These are phyloP conservation scores for Perognathus longimembris DNA, from an alignment of 2,113 vertebrate species.

Conservation along the genomic window DNA sequence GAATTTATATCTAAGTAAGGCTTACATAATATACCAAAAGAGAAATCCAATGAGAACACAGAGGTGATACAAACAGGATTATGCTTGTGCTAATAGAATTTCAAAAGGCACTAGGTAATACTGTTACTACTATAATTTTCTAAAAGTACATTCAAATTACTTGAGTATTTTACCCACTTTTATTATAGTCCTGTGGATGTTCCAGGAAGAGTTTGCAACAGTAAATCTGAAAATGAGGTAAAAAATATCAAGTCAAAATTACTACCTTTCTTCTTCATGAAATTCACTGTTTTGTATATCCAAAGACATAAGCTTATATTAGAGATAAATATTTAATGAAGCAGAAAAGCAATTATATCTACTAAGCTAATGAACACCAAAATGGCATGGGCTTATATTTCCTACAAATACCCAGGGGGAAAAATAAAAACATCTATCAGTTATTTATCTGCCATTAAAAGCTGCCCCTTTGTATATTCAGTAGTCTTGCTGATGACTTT, in stretches of 20 bases:
- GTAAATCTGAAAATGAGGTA: neutral
- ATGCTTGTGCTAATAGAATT: neutral
- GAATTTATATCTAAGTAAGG: neutral
- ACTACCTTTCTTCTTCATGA: neutral
- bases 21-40: neutral
- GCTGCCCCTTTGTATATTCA: neutral
- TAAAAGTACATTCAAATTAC: neutral
- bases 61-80: neutral
- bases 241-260: neutral
- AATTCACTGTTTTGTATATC: neutral
- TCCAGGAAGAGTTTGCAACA: neutral
- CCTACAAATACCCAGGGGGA: neutral
- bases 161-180: neutral
- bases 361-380: neutral
- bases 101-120: neutral
- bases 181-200: no score
- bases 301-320: neutral
- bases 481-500: neutral
- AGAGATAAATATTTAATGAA: constrained; percentile 37
- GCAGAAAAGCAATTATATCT: neutral
- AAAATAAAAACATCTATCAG: neutral
- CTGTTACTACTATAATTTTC: no score
- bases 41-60: neutral
- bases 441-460: neutral
- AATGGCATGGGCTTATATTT: neutral